These are phyloP conservation scores for Dryobotodes eremita DNA, from an alignment of 2,888 invertebrate genomes.

Conservation along the genomic window DNA sequence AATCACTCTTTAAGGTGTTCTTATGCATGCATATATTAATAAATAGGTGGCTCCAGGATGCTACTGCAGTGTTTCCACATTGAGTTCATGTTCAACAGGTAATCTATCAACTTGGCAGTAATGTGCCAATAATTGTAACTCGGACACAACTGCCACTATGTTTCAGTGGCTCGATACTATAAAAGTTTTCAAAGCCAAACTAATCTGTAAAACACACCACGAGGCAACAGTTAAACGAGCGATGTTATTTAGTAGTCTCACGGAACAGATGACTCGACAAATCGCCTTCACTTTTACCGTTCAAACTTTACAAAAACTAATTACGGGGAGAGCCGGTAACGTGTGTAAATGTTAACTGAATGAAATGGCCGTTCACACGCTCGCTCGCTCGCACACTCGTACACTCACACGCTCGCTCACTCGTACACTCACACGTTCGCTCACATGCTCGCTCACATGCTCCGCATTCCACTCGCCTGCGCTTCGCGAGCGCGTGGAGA, in stretches of 20 bases:
- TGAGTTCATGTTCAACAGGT: neutral
- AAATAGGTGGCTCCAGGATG: neutral
- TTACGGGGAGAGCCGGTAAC: conserved; percentile 7
- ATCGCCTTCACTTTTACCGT: conserved; percentile 23
- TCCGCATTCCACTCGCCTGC: neutral
- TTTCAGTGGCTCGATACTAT: too few relatives aligned
- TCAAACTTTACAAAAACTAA: conserved; percentile 45
- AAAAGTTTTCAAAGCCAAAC: conserved; percentile 13
- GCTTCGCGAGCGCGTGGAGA: neutral
- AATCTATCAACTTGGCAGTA: neutral
- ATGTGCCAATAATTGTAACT: neutral
- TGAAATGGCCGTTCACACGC: conserved; percentile 8
- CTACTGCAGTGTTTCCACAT: neutral
- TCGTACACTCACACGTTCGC: neutral
- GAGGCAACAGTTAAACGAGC: conserved; percentile 17
- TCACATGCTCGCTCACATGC: neutral
- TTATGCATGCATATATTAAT: conserved; percentile 3
- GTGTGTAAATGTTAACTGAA: conserved; percentile 17
- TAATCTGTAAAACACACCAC: neutral
- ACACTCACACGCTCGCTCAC: too few relatives aligned
- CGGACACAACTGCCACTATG: neutral
- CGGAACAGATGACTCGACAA: conserved; percentile 21
- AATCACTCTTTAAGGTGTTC: conserved; percentile 15
- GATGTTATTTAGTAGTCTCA: conserved; percentile 7
- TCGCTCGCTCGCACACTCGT: neutral